Conservation (phyloP, 2,888 invertebrate species). For the Agrochola circellaris region DNA sequence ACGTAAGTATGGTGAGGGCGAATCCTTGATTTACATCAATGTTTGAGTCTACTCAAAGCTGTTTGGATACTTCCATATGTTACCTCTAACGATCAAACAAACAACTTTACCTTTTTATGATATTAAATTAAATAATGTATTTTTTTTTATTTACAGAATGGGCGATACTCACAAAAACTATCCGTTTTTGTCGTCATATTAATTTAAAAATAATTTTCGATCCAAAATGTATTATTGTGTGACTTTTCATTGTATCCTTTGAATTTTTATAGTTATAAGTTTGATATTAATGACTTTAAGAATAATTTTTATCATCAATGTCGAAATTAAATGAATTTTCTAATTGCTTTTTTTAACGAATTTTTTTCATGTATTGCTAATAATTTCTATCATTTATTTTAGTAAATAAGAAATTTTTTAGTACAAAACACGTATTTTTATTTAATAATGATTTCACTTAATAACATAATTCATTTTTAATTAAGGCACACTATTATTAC, state of each 20-base stretch:
- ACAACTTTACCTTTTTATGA: too few relatives aligned
- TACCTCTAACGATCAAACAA: too few relatives aligned
- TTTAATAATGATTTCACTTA: constrained; percentile 21
- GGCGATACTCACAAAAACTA: constrained; percentile 86
- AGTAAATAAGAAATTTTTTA: constrained; percentile 23
- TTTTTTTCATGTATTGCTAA: neutral
- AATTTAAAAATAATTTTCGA: constrained; percentile 33
- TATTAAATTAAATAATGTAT: too few relatives aligned
- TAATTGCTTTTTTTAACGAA: constrained; percentile 2
- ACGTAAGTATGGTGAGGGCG: too few relatives aligned
- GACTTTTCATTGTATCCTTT: neutral
- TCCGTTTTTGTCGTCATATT: constrained; percentile 87
- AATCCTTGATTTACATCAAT: too few relatives aligned
- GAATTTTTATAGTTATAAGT: neutral
- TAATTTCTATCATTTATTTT: constrained; percentile 4
- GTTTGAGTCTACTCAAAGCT: too few relatives aligned
- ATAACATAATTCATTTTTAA: constrained; percentile 11
- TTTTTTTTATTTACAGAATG: constrained; percentile 82
- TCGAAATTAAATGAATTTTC: neutral
- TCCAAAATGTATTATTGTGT: neutral
- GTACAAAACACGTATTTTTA: constrained; percentile 10
- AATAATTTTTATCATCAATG: neutral
- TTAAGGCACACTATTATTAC: constrained; percentile 13
- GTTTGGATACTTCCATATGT: too few relatives aligned
- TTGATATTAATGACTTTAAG: constrained; percentile 13